A percentile compares a stretch with the other conserved stretches of the same genome.
Conservation (phyloP, 2,797 vertebrate genomes). For the Hafferia zeledoni region DNA sequence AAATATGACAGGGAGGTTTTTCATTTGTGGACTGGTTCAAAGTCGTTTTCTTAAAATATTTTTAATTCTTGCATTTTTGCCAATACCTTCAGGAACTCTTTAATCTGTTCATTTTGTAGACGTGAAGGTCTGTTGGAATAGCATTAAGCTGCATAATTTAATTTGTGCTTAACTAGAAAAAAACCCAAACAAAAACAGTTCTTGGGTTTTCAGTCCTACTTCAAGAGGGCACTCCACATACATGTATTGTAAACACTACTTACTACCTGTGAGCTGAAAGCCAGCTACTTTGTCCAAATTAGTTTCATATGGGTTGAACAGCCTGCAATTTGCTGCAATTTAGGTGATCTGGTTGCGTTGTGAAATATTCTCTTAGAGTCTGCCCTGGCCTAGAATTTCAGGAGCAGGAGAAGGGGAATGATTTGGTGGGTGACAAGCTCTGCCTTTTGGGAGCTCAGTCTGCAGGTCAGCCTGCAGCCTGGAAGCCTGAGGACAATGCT, state of each 20-base stretch:
- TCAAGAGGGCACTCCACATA: not conserved
- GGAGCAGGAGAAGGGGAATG: not conserved
- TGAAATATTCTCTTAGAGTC: not conserved
- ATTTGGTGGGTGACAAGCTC: not conserved
- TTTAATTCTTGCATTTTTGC: slow-evolving; percentile 41
- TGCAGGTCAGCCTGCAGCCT: not conserved
- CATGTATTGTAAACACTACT: not conserved
- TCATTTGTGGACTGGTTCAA: slow-evolving; percentile 21
- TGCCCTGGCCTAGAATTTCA: not conserved
- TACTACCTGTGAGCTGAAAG: not conserved
- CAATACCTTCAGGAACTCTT: slow-evolving; percentile 48
- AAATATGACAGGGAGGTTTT: slow-evolving; percentile 11
- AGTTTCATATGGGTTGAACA: not conserved
- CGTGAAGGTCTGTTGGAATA: not conserved
- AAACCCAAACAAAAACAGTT: not conserved
- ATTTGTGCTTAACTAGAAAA: slow-evolving; percentile 16
- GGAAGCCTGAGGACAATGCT: not conserved
- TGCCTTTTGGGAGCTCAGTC: not conserved
- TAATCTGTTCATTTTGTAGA: slow-evolving; percentile 50
- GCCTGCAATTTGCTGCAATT: not conserved
- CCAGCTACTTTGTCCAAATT: not conserved
- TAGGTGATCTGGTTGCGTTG: not conserved
- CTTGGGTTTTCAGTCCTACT: not conserved
- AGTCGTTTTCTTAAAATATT: slow-evolving; percentile 24
- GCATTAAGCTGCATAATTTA: slow-evolving; percentile 45